These are phyloP conservation scores for Meloidogyne chitwoodi DNA, from an alignment of 1,140 invertebrate species.

Conservation along the genomic window DNA sequence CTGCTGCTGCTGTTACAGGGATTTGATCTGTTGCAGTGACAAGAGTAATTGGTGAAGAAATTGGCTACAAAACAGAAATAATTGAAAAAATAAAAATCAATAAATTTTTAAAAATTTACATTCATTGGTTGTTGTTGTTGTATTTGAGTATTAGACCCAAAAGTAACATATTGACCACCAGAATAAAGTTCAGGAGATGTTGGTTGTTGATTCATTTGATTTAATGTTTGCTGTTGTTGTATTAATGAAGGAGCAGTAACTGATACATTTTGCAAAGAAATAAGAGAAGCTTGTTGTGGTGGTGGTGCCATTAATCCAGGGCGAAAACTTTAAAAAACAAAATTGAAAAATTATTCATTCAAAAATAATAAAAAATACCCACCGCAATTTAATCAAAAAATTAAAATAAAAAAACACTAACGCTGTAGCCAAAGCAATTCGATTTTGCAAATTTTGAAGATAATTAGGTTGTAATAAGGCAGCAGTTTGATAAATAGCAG, in stretches of 20 bases:
- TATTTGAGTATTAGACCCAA: not conserved
- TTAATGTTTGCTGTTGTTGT: not conserved
- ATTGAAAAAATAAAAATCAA: conserved; percentile 30
- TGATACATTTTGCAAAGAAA: not conserved
- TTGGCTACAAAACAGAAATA: conserved; percentile 45
- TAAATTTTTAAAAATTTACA: not conserved
- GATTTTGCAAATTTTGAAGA: conserved; percentile 7
- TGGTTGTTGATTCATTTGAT: not conserved
- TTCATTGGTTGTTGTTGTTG: not conserved
- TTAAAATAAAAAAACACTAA: no score
- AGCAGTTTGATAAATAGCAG: not conserved
- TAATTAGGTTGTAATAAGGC: conserved; percentile 5
- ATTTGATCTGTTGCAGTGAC: conserved; percentile 13
- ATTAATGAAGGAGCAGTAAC: not conserved
- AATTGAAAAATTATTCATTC: no score
- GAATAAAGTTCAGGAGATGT: no score
- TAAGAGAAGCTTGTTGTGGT: not conserved
- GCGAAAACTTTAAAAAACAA: conserved; percentile 19
- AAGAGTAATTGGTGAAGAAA: conserved; percentile 31
- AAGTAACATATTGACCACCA: not conserved
- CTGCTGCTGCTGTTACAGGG: conserved; percentile 16
- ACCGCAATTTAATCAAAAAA: not conserved
- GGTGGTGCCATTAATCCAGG: conserved; percentile 6
- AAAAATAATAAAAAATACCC: not conserved
- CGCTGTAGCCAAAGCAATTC: conserved; percentile 8